Conservation (phyloP, 1,140 invertebrate genomes). For the Cyrtorhinus lividipennis region DNA sequence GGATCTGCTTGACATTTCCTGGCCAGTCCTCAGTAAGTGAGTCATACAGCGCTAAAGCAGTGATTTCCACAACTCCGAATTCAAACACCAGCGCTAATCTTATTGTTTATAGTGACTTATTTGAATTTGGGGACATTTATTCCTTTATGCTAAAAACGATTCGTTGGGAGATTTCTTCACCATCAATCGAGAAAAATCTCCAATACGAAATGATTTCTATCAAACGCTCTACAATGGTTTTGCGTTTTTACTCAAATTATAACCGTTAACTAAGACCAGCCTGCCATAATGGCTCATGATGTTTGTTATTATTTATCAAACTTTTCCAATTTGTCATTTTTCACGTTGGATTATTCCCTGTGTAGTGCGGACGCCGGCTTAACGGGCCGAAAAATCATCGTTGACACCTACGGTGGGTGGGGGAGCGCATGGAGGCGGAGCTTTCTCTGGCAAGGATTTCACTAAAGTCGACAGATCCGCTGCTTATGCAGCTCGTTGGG, state of each 20-base stretch:
- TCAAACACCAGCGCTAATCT: background rate
- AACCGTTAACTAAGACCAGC: too few species aligned
- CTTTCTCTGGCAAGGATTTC: slow-evolving; percentile 58
- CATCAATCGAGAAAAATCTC: too few species aligned
- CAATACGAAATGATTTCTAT: too few species aligned
- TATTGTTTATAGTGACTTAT: background rate
- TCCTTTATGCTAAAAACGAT: too few species aligned
- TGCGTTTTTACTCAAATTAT: too few species aligned
- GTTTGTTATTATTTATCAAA: too few species aligned
- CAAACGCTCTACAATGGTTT: too few species aligned
- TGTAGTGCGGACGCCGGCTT: slow-evolving; percentile 52
- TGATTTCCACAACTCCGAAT: background rate
- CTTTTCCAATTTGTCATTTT: too few species aligned
- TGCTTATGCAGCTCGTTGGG: slow-evolving; percentile 54
- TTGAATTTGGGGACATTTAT: background rate
- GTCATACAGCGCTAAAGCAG: background rate
- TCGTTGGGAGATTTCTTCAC: too few species aligned
- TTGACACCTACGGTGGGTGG: slow-evolving; percentile 59
- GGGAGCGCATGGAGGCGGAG: slow-evolving; percentile 54
- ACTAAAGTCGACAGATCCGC: slow-evolving; percentile 45
- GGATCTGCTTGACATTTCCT: background rate
- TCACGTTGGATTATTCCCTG: too few species aligned
- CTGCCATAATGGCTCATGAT: too few species aligned
- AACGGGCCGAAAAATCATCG: slow-evolving; percentile 59
- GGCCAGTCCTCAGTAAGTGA: too few species aligned